Evolutionary conservation across 2,888 invertebrate species (phyloP), one percentile per base, ranked within the genome.

Genomic region (Tetragnatha montana): DNA sequence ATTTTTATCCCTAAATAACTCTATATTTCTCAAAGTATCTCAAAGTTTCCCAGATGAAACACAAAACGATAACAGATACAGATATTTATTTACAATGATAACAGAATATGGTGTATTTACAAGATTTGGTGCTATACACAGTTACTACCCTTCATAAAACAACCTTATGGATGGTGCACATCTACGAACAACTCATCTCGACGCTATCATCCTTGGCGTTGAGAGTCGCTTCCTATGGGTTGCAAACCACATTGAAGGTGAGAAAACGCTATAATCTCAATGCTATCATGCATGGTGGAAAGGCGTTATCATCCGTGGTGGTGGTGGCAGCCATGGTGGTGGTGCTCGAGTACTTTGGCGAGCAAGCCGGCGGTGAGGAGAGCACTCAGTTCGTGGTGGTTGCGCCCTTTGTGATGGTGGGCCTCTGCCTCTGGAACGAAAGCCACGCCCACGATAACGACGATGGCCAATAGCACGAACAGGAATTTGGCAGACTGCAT

Each of bases 301-400:
- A 8, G 6, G 7, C 47, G 7, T 19, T 49, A 14, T 82, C 49
- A 89, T 78, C 89, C 89, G 47, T 88, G 88, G 22, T 89, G 89
- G 50, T 88, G 88, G 68, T 88, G 88, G n/a, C 89, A 89, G 2
- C 81, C 81, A 51, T 89, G 89, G 50, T 89, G 89, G 12, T 89
- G 73, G 47, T 85, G 85, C 22, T 89, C 89, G 19, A 89, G 81
- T 1, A 89, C 85, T 10, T 89, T 89, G 22, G 89, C 89, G 8
- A 89, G 70, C 0, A 89, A 35, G 70, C 89, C 89, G 8, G 89
- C 89, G 7, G 89, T 81, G 35, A 89, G 75, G 0, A 89, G 89
- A n/a, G 89, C 89, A 0, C 80, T 68, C 17, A 89, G 51, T 1
- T 85, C 89, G 0, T 83, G 79, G 2, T 80, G 19, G n/a, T 51